Conservation (phyloP, 2,113 vertebrate genomes). For the Hipposideros armiger region DNA sequence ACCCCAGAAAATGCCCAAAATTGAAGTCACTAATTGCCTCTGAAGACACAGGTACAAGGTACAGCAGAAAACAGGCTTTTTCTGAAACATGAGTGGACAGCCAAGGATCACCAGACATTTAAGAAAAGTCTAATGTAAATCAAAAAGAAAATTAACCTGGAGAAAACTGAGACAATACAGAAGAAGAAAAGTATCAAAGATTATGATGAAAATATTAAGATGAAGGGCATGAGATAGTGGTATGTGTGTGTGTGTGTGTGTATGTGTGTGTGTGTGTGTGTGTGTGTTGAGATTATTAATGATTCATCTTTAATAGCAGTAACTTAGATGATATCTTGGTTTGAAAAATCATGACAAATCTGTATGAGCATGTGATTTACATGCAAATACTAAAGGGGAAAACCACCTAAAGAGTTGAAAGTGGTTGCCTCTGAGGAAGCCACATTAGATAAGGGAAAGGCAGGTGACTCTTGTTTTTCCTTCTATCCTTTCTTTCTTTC, state of each 20-base stretch:
- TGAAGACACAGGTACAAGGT: background rate
- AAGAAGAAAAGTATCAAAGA: background rate
- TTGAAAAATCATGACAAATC: background rate
- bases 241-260: too few relatives aligned
- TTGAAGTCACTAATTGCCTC: background rate
- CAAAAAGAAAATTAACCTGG: constrained; percentile 22
- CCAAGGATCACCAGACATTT: background rate
- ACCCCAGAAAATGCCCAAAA: background rate
- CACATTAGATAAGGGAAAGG: background rate
- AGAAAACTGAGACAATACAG: background rate
- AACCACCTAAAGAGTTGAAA: background rate
- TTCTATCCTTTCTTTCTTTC: too few relatives aligned
- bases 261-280: background rate
- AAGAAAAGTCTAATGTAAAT: background rate
- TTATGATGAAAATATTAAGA: background rate
- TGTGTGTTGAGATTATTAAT: background rate
- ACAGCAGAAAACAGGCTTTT: background rate
- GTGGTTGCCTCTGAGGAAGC: background rate
- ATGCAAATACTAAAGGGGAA: background rate
- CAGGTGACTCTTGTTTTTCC: background rate
- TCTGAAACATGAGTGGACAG: background rate
- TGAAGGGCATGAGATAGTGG: background rate
- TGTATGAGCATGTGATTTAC: background rate
- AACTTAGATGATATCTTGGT: constrained; percentile 13
- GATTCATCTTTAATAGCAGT: background rate